A percentile compares a stretch with the other conserved stretches of the same genome.
These are phyloP conservation scores for Hedychridium roseum DNA, from an alignment of 2,888 invertebrate genomes.

Conservation along the genomic window DNA sequence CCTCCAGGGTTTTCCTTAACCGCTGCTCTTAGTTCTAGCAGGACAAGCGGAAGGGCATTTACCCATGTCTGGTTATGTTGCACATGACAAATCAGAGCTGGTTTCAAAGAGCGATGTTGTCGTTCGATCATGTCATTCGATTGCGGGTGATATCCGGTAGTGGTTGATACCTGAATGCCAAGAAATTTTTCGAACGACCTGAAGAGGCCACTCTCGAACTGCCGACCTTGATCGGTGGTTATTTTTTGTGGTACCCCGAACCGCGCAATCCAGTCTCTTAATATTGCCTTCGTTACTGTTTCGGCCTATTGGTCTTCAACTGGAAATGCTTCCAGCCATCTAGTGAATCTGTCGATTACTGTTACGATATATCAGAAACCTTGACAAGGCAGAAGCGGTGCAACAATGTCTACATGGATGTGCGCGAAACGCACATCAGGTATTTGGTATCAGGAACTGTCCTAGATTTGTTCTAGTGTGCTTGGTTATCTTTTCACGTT, in stretches of 20 bases:
- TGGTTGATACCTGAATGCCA: conserved; percentile 21
- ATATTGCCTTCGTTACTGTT: background rate
- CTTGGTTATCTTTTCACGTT: conserved; percentile 43
- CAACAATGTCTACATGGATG: background rate
- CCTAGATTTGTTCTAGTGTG: conserved; percentile 26
- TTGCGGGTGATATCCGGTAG: conserved; percentile 25
- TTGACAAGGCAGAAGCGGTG: background rate
- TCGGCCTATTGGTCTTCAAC: conserved; percentile 4
- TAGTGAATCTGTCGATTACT: background rate
- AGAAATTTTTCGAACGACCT: conserved; percentile 11
- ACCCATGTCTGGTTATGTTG: conserved; percentile 16
- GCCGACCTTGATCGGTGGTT: conserved; percentile 37
- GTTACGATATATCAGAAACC: background rate
- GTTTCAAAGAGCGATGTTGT: conserved; percentile 42
- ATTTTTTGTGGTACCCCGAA: conserved; percentile 29
- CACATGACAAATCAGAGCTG: conserved; percentile 27
- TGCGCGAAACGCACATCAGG: background rate
- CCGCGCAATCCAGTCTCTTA: conserved; percentile 30
- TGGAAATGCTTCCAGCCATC: conserved; percentile 1
- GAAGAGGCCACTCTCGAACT: conserved; percentile 37
- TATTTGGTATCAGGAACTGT: background rate
- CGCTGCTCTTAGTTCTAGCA: conserved; percentile 23
- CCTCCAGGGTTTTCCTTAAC: conserved; percentile 18
- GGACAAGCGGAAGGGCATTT: conserved; percentile 25
- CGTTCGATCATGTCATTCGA: conserved; percentile 37